Percentiles rank a stretch among this genome's conserved stretches.
phyloP scores from a whole-genome alignment of 2,797 vertebrate genomes.

The Choloepus didactylus region DNA sequence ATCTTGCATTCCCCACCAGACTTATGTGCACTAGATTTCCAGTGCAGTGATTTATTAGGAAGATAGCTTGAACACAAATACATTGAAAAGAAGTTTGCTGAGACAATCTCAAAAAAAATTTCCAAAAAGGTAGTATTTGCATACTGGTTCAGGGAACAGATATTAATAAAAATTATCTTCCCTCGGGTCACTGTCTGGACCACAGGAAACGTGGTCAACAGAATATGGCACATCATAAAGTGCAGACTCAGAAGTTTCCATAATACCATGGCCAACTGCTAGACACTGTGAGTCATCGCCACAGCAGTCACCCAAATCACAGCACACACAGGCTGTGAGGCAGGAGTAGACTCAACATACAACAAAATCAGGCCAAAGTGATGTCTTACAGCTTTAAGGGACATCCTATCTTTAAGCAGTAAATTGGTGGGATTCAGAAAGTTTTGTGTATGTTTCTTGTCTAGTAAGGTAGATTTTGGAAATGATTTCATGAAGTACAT shows the following conservation, averaged over 20 bases:
- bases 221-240: conserved; percentile 46
- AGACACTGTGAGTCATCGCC: conserved; percentile 60
- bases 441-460: background rate
- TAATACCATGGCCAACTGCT: background rate
- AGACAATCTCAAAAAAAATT: background rate
- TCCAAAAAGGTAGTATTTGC: conserved; percentile 31
- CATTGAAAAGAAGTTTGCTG: background rate
- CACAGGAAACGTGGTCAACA: conserved; percentile 68
- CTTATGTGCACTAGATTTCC: background rate
- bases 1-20: background rate
- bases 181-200: conserved; percentile 72
- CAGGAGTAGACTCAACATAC: background rate
- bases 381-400: background rate
- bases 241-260: conserved; percentile 66
- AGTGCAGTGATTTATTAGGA: background rate
- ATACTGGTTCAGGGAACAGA: background rate
- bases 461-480: background rate
- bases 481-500: background rate
- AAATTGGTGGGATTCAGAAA: conserved; percentile 15
- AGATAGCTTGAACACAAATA: background rate
- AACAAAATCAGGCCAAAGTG: conserved; percentile 18
- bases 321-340: background rate
- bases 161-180: conserved; percentile 32
- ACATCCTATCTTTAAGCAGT: conserved; percentile 5
- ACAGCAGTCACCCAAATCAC: background rate